Conservation (phyloP, 1,140 invertebrate genomes). For the Aphelinus atriplicis region DNA sequence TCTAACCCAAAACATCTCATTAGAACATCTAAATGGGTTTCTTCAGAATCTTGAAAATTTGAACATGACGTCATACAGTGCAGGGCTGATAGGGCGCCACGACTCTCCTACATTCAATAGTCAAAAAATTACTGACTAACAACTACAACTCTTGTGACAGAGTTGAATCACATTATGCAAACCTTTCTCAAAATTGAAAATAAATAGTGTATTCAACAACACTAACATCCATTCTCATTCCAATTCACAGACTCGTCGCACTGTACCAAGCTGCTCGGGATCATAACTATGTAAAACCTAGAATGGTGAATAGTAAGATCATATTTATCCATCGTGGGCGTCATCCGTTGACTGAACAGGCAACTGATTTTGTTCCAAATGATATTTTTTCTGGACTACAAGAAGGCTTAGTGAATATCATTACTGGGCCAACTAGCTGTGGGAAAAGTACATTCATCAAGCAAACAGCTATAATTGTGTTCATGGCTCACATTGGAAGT, state of each 20-base stretch:
- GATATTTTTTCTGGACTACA: not conserved
- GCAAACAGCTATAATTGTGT: conserved; percentile 25
- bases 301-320: conserved; percentile 6
- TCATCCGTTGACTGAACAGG: conserved; percentile 23
- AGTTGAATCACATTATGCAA: no score
- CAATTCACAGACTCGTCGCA: conserved; percentile 1
- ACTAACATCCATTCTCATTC: no score
- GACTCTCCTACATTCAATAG: no score
- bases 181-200: no score
- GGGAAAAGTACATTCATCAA: conserved; percentile 31
- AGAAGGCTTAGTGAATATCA: not conserved
- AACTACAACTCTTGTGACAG: no score
- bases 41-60: no score
- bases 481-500: conserved; percentile 32
- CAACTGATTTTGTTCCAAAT: conserved; percentile 15
- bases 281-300: conserved; percentile 21
- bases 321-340: conserved; percentile 8
- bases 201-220: no score
- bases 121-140: no score
- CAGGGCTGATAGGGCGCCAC: no score
- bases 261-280: conserved; percentile 17
- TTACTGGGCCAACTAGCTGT: conserved; percentile 26
- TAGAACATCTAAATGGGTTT: no score
- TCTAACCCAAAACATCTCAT: no score
- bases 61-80: no score